Base-by-base conservation (phyloP, 2,113 vertebrate species). In the Lichenostomus cassidix region DNA sequence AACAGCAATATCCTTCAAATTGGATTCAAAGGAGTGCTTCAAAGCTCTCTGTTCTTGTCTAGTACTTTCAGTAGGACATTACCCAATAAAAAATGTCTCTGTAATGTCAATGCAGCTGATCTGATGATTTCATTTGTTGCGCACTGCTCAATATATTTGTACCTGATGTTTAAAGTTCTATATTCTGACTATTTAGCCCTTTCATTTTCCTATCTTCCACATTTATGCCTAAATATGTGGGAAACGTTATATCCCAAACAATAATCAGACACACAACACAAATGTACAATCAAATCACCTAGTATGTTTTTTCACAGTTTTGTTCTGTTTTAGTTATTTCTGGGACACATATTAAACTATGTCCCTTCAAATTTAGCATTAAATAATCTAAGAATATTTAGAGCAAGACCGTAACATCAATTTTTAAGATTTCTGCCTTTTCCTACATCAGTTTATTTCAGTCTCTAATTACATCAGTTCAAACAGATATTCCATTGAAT, bases 391-490 rank as follows among this genome's bases (percentile, higher is more conserved):
- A 63, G 31, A 70, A 60, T 8, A n/a, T 44, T 75, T 50, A 52
- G 17, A 58, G n/a, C 39, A 74, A 65, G 10, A n/a, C 5, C 1
- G 0, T 65, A 60, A 19, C 8, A 17, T 2, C 4, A 7, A 0
- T 9, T 58, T 56, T 69, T 29, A 49, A 58, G n/a, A 56, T 65
- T 63, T 28, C 5, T 11, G 5, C 5, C 10, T 79, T 78, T 88
- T 27, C 29, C 29, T 8, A 27, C 16, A 3, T 12, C 7, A 64
- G 17, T 41, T 59, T 77, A 50, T 73, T 83, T 91, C 68, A 76
- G 22, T 22, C 12, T 89, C 35, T 62, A 19, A 33, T 76, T 75
- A 73, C 9, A 46, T 25, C 10, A 17, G 7, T 31, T 27, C 10
- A 67, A 67, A 37, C 11, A 63, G 11, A 20, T 71, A 55, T 3